Evolutionary conservation across 2,888 invertebrate species (phyloP), one percentile per base, ranked within the genome.

Genomic region (Calameuta pallipes): DNA sequence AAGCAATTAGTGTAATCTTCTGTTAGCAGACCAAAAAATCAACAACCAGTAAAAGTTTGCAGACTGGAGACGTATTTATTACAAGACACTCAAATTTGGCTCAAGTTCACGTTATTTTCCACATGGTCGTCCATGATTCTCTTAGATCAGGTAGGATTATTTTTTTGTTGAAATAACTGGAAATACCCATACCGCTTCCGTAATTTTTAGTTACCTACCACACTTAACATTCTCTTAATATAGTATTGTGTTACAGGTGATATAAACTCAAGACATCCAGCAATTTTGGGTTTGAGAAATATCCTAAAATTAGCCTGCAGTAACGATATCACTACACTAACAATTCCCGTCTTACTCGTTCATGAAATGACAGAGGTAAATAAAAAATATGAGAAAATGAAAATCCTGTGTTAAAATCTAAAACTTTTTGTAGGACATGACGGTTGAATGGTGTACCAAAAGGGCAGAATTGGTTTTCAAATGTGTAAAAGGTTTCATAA

Each of bases 401-500:
- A 56, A 56, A 56, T 56, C 31, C 68, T 80, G n/a, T 74, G n/a
- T 76, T 73, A 74, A 36, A 56, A 74, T 75, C 41, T 56, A 12
- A 36, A 74, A 41, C 37, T 33, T 80, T 75, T 86, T 88, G n/a
- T 87, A 96, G 95, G 97, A 97, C 90, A 97, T 98, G 97, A 99
- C 98, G 0, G 96, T 98, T 76, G 95, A 96, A 68, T 99, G 99
- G 99, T 99, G 99, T 92, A 94, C 97, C 89, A 96, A 98, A 87
- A 93, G 99, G 87, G 99, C 99, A 1, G 99, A 99, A 92, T 93
- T 99, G 82, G 97, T 99, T 80, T 98, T 99, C 89, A 99, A 99
- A 92, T 99, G 99, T 92, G 97, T 98, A 76, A 99, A 99, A 93
- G 99, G 99, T 4, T 99, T 99, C 92, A 97, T 99, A 97, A 98